Evolutionary conservation across 1,140 invertebrate genomes (phyloP), one percentile per base, ranked within the genome.

Genomic region (Zaprionus africanus): DNA sequence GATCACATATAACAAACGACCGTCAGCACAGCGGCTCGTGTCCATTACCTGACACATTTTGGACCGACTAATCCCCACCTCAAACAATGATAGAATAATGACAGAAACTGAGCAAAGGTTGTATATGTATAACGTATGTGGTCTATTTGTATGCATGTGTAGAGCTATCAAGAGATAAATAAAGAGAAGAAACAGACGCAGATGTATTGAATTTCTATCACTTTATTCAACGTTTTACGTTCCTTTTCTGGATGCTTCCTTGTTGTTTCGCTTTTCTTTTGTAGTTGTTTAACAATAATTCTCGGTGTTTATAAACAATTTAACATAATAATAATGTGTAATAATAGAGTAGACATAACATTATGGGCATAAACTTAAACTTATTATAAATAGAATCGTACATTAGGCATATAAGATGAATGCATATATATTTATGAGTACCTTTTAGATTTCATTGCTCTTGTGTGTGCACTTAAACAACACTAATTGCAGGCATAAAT

Each of bases 211-310:
- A 58, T 84, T 85, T 84, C 60, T 84, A 85, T 85, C 82, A 85
- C 81, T 85, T 85, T 85, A 85, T 85, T 85, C 78, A 85, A 85
- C 82, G 81, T 83, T 85, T 78, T 84, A 84, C 82, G 78, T 84
- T 84, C 78, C 75, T 84, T 74, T 78, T 69, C 70, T 81, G 64
- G 38, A 56, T 78, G 22, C 59, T 77, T 76, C 26, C 24, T 19
- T 56, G 36, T 56, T 56, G 34, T 43, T 58, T 64, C 61, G 38
- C 28, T 46, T 58, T 66, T 58, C 15, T 19, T 49, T 51, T 51
- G 46, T 51, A n/a, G 49, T 78, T 78, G 19, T 76, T 64, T 78
- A 54, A 73, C 60, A 66, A 65, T 81, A 72, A 81, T 66, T 51
- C 36, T 51, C 54, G 68, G 28, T 68, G 65, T 62, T 31, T 64